phyloP scores from a whole-genome alignment of 2,113 vertebrate genomes.

The Pogona vitticeps region DNA sequence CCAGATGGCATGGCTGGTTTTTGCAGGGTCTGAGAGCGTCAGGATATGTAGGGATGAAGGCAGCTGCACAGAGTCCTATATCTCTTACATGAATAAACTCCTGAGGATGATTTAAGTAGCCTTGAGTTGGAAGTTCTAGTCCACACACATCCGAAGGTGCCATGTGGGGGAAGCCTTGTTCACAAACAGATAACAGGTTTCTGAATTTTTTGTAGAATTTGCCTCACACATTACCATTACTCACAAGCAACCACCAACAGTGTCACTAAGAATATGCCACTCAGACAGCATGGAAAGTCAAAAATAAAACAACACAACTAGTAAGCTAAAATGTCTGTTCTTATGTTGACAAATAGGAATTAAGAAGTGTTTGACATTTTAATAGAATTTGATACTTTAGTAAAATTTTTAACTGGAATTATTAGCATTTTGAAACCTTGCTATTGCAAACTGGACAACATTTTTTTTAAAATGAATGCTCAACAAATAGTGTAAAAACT shows the following conservation, averaged over 20 bases:
- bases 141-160: no score
- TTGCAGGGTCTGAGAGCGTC: not conserved
- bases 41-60: no score
- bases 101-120: no score
- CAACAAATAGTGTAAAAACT: not conserved
- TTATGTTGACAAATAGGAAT: not conserved
- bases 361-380: not conserved
- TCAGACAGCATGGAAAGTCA: not conserved
- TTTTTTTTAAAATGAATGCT: slow-evolving; percentile 7
- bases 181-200: not conserved
- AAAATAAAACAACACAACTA: not conserved
- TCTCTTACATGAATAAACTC: no score
- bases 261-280: not conserved
- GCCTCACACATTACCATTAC: not conserved
- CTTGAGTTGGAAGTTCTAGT: no score
- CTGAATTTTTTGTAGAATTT: not conserved
- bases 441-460: not conserved
- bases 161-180: no score
- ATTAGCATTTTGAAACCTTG: not conserved
- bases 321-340: not conserved
- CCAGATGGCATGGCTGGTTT: not conserved
- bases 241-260: not conserved
- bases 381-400: no score
- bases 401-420: not conserved
- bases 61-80: no score